Conservation (phyloP, 2,888 invertebrate species). For the Pristionchus entomophagus region DNA sequence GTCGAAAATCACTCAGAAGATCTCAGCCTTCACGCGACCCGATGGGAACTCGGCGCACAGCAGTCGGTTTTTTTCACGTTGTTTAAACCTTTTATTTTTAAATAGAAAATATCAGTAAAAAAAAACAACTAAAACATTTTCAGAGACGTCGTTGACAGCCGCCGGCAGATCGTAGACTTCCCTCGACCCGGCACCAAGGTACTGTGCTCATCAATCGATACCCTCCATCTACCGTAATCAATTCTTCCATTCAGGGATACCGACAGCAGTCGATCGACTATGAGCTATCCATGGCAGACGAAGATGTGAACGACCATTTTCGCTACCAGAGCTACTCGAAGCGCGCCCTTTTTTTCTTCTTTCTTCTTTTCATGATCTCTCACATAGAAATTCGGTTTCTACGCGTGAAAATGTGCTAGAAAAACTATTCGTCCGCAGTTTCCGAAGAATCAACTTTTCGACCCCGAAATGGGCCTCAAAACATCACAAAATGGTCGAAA, state of each 20-base stretch:
- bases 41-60: slow-evolving; percentile 25
- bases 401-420: too few species aligned
- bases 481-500: too few species aligned
- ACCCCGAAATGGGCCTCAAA: too few species aligned
- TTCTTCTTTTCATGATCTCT: too few species aligned
- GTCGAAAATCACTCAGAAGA: background rate
- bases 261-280: slow-evolving; percentile 43
- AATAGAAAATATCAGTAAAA: too few species aligned
- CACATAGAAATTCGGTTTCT: too few species aligned
- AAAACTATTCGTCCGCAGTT: too few species aligned
- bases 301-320: slow-evolving; percentile 30
- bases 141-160: slow-evolving; percentile 25
- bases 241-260: background rate
- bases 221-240: background rate
- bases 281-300: slow-evolving; percentile 43
- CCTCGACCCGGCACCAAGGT: slow-evolving; percentile 44
- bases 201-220: background rate
- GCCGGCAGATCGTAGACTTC: slow-evolving; percentile 35
- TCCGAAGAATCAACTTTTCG: too few species aligned
- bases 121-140: background rate
- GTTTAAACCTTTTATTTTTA: too few species aligned
- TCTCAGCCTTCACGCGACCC: slow-evolving; percentile 39
- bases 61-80: slow-evolving; percentile 35
- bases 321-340: background rate
- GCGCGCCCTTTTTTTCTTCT: too few species aligned